Conservation (phyloP, 1,140 invertebrate species). For the Thalassaphorura encarpata region DNA sequence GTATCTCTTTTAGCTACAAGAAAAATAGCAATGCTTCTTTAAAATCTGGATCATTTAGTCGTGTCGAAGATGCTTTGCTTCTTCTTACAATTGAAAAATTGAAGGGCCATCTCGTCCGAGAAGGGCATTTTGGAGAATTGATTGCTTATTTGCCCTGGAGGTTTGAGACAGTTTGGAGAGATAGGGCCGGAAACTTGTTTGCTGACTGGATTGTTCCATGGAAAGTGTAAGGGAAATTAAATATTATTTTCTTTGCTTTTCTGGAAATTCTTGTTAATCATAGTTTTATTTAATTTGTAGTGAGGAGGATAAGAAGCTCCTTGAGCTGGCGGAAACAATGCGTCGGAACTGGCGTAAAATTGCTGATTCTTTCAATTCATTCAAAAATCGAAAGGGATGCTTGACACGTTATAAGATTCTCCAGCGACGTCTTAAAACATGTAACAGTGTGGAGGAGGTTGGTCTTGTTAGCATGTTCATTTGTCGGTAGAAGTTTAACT, state of each 20-base stretch:
- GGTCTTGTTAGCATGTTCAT: neutral
- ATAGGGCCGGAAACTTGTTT: constrained; percentile 30
- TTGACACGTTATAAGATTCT: constrained; percentile 30
- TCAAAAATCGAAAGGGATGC: constrained; percentile 31
- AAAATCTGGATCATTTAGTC: constrained; percentile 19
- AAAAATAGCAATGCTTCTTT: constrained; percentile 2
- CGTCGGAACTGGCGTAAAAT: constrained; percentile 25
- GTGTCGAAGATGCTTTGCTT: constrained; percentile 27
- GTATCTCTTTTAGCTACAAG: neutral
- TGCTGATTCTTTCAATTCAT: constrained; percentile 25
- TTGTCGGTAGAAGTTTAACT: neutral
- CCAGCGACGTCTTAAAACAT: constrained; percentile 3
- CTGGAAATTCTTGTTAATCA: neutral
- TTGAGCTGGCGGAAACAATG: constrained; percentile 16
- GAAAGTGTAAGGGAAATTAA: constrained; percentile 22
- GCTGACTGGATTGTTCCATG: constrained; percentile 31
- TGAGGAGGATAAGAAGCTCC: constrained; percentile 25
- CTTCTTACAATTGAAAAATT: constrained; percentile 28
- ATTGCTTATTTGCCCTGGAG: constrained; percentile 31
- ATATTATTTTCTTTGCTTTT: neutral
- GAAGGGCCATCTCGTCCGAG: constrained; percentile 17
- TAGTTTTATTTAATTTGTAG: constrained; percentile 9
- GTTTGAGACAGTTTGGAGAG: constrained; percentile 31
- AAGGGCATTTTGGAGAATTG: constrained; percentile 26
- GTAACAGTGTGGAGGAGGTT: neutral